phyloP scores from a whole-genome alignment of 2,797 vertebrate genomes.

The Aselliscus stoliczkanus region DNA sequence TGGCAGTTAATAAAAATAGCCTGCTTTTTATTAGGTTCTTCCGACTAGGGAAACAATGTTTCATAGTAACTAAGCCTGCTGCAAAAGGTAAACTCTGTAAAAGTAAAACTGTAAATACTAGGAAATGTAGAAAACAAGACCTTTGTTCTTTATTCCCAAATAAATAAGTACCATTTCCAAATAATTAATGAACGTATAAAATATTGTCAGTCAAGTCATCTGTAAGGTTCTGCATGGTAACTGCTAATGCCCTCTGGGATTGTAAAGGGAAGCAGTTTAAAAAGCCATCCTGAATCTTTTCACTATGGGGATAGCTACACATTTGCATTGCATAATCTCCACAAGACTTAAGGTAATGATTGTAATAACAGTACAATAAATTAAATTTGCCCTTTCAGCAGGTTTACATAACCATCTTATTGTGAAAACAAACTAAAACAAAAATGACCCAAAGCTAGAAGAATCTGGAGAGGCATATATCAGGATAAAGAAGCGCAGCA shows the following conservation, averaged over 20 bases:
- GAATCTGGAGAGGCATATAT: background rate
- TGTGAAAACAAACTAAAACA: background rate
- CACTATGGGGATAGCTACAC: background rate
- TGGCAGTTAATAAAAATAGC: slow-evolving; percentile 66
- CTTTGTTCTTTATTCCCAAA: background rate
- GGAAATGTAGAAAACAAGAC: background rate
- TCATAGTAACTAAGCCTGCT: slow-evolving; percentile 40
- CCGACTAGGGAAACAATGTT: slow-evolving; percentile 13
- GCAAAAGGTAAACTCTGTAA: slow-evolving; percentile 10
- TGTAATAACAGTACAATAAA: background rate
- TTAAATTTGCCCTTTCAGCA: background rate
- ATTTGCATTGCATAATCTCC: background rate
- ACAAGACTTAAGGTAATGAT: background rate
- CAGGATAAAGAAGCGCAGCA: background rate
- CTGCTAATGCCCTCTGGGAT: background rate
- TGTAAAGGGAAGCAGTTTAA: background rate
- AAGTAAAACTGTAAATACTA: slow-evolving; percentile 18
- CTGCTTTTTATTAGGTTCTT: slow-evolving; percentile 55
- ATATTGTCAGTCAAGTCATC: background rate
- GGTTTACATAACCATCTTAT: background rate
- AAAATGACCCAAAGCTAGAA: background rate
- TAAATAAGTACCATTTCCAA: background rate
- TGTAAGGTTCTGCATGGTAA: background rate
- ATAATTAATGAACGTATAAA: background rate
- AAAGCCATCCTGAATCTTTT: background rate